These are phyloP conservation scores for Agrochola lota DNA, from an alignment of 2,888 invertebrate species.

Conservation along the genomic window DNA sequence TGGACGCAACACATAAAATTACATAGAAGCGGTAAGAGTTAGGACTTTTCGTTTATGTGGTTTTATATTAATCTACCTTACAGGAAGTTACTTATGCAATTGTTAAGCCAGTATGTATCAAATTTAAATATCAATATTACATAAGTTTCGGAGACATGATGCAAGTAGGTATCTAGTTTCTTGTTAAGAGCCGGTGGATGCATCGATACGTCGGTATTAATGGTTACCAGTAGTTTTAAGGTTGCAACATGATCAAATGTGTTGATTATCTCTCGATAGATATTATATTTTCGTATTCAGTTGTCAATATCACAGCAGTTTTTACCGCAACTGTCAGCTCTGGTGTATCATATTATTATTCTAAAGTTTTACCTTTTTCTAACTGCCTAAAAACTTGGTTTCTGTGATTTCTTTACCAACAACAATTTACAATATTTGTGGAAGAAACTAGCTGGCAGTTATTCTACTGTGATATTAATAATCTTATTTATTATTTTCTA, in stretches of 20 bases:
- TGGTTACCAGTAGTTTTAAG: slow-evolving; percentile 89
- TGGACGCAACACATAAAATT: slow-evolving; percentile 22
- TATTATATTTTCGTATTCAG: slow-evolving; percentile 75
- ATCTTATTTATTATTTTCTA: slow-evolving; percentile 88
- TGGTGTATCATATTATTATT: slow-evolving; percentile 37
- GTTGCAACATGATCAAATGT: slow-evolving; percentile 77
- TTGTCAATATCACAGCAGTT: slow-evolving; percentile 90
- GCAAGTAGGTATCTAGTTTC: slow-evolving; percentile 68
- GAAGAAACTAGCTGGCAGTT: slow-evolving; percentile 84
- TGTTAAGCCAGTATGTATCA: slow-evolving; percentile 66
- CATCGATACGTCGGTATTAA: slow-evolving; percentile 76
- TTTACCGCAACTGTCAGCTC: slow-evolving; percentile 83
- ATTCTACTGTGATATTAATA: slow-evolving; percentile 90
- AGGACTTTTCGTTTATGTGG: slow-evolving; percentile 21
- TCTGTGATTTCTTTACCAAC: slow-evolving; percentile 27
- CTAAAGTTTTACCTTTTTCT: slow-evolving; percentile 9
- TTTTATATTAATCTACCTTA: slow-evolving; percentile 41
- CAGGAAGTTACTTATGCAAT: slow-evolving; percentile 57
- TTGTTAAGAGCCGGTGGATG: slow-evolving; percentile 73
- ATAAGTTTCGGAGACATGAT: slow-evolving; percentile 54
- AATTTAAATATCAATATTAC: slow-evolving; percentile 54
- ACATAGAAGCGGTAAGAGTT: slow-evolving; percentile 16
- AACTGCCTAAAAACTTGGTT: slow-evolving; percentile 33
- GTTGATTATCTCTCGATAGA: slow-evolving; percentile 80
- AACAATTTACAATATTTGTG: slow-evolving; percentile 52